Percentiles rank a stretch among this genome's conserved stretches.
Conservation (phyloP, 2,888 invertebrate species). For the Eugnorisma glareosa region DNA sequence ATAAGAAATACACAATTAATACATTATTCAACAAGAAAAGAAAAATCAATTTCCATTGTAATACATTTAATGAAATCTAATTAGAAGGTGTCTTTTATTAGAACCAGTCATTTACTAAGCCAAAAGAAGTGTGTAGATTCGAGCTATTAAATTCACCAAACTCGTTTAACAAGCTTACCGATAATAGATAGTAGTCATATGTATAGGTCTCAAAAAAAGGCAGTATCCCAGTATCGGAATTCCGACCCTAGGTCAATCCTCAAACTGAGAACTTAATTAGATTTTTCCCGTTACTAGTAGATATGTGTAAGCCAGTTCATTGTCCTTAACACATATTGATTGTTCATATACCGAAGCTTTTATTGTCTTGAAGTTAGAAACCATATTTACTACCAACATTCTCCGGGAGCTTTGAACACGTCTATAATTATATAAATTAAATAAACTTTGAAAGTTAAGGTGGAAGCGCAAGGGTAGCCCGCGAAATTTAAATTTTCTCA, state of each 20-base stretch:
- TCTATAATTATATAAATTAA: neutral
- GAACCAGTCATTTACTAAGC: neutral
- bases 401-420: neutral
- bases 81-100: neutral
- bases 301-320: neutral
- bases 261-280: constrained; percentile 6
- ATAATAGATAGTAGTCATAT: no score
- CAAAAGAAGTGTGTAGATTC: neutral
- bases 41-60: neutral
- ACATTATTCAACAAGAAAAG: neutral
- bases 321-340: neutral
- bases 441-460: neutral
- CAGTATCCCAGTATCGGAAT: neutral
- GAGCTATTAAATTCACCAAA: neutral
- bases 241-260: neutral
- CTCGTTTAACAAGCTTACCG: neutral
- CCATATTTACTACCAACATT: neutral
- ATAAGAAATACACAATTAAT: neutral
- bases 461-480: no score
- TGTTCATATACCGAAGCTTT: neutral
- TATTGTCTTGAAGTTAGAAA: neutral
- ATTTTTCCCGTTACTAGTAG: constrained; percentile 5
- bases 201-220: neutral
- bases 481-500: no score
- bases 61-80: neutral